These are phyloP conservation scores for Zele albiditarsus DNA, from an alignment of 2,888 invertebrate species.

Conservation along the genomic window DNA sequence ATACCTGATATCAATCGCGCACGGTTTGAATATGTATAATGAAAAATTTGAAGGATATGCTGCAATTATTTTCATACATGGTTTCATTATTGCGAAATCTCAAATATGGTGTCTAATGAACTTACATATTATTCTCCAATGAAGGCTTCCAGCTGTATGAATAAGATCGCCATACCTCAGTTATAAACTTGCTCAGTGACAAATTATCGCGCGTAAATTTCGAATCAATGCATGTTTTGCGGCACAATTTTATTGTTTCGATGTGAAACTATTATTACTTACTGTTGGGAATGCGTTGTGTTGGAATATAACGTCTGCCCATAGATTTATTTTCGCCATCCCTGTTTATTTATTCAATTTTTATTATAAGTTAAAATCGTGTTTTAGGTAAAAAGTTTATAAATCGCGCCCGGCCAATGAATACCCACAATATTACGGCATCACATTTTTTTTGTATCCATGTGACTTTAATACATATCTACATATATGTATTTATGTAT, in stretches of 20 bases:
- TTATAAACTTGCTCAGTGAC: not conserved
- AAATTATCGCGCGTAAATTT: not conserved
- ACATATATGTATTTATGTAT: too few relatives aligned
- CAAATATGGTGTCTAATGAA: constrained; percentile 30
- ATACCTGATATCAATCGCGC: constrained; percentile 42
- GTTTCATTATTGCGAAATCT: constrained; percentile 49
- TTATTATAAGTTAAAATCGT: too few relatives aligned
- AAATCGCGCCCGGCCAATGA: too few relatives aligned
- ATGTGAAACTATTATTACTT: not conserved
- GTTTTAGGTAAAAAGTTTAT: too few relatives aligned
- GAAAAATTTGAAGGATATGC: constrained; percentile 36
- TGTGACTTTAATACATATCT: too few relatives aligned
- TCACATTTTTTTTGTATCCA: too few relatives aligned
- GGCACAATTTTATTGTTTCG: not conserved
- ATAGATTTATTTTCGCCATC: too few relatives aligned
- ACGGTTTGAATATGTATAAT: constrained; percentile 36
- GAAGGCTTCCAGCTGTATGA: not conserved
- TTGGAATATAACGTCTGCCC: too few relatives aligned
- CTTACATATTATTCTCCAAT: not conserved
- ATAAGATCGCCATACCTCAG: not conserved
- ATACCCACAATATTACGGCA: too few relatives aligned
- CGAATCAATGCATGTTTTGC: not conserved
- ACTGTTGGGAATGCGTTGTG: not conserved
- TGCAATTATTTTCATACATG: constrained; percentile 53
- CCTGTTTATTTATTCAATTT: too few relatives aligned